Evolutionary conservation across 2,888 invertebrate genomes (phyloP), one percentile per base, ranked within the genome.

Genomic region (Nezara viridula): DNA sequence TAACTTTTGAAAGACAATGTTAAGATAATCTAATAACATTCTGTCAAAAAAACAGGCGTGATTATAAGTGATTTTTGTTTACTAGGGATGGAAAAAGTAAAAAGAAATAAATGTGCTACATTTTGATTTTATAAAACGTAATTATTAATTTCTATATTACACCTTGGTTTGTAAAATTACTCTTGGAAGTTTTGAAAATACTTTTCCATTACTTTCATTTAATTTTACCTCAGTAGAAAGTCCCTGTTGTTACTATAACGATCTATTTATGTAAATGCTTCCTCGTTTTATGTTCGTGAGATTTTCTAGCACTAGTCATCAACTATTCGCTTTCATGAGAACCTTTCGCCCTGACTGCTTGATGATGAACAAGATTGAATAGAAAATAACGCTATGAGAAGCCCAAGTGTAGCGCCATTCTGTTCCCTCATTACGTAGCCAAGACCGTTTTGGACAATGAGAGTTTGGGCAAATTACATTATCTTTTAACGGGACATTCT

Each of bases 181-280:
- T 1, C 27, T 60, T 27, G 12, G 2, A 10, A 27, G 10, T 60
- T 60, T 27, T 60, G 60, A 60, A 27, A 60, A 60, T 55, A 9
- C 50, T 50, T 50, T 50, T 50, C 24, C 4, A 4, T 55, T 21
- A 2, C 37, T n/a, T 73, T 73, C 37, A 32, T 73, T 73, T 37
- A 12, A 7, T 37, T 73, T 37, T 9, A 73, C 66, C 27, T 27
- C 27, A 7, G 0, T 73, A 21, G 32, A 73, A 73, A 73, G 66
- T 73, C 32, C 1, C 32, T 4, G 16, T 32, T 32, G 24, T 55
- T n/a, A 55, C 66, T 21, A 73, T 37, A 37, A 73, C 32, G 60
- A 60, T 27, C n/a, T 27, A 60, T 60, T 60, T 16, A 60, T 60
- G 60, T 60, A 27, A 73, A 73, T 73, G 21, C 66, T 73, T 73